Base-by-base conservation (phyloP, 2,888 invertebrate species). In the Meiosimyza platycephala region DNA sequence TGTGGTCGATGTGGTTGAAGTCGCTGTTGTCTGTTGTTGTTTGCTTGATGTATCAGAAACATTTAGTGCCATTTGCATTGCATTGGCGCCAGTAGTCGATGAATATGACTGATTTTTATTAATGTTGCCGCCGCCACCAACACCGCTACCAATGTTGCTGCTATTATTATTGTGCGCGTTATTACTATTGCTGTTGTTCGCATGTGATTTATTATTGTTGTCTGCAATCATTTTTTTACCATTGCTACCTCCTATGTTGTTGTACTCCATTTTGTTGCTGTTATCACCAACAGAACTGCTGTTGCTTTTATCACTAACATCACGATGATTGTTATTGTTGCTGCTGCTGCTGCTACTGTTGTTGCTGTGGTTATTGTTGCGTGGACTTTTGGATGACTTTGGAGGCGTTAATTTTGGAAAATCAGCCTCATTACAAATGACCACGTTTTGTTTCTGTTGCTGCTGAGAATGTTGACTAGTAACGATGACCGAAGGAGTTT, bases 381-480 rank as follows among this genome's bases (percentile, higher is more conserved):
- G 74, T 73, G 76, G 75, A 16, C 84, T 83, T 76, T 86, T 87
- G 74, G 83, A 83, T 67, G 84, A 84, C 78, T 88, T 88, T 60
- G 87, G 87, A 71, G 87, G 87, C 75, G 86, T 84, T 73, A 88
- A 76, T 76, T 88, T 88, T 28, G 87, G 87, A 78, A 88, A 88
- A 79, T 88, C 88, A 3, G 86, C 82, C 78, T 88, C 87, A 76
- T 85, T 87, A 75, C 85, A 84, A 65, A 86, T 79, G 55, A 81
- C 81, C 72, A 83, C 83, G 67, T 81, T 78, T 33, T 78, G 71
- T 64, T 80, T 77, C 60, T 79, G 75, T 73, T 80, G 80, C 64
- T 81, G 80, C 65, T 82, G 82, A 50, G 80, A 79, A 73, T 83
- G 84, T 78, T 86, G 86, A 83, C 82, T 85, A 82, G 83, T 86